A percentile compares a stretch with the other conserved stretches of the same genome.
These are phyloP conservation scores for Tachina grossa DNA, from an alignment of 2,888 invertebrate species.

Conservation along the genomic window DNA sequence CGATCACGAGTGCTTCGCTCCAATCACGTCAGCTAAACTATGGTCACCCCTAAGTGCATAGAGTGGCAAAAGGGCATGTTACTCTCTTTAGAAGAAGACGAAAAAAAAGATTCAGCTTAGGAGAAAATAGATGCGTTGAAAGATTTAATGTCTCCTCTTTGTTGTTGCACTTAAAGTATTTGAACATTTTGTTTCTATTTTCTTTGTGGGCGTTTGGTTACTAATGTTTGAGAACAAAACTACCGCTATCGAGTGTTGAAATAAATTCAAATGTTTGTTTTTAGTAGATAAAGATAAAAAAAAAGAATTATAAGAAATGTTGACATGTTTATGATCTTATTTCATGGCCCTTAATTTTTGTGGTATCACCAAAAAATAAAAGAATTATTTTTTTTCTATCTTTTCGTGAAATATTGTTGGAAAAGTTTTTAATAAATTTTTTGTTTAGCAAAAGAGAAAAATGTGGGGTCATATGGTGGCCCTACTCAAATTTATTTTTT, in stretches of 20 bases:
- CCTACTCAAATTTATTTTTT: too few relatives aligned
- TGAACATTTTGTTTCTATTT: slow-evolving; percentile 10
- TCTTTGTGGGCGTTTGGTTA: slow-evolving; percentile 41
- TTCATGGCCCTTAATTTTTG: not conserved
- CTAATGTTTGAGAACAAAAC: slow-evolving; percentile 15
- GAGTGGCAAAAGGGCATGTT: not conserved
- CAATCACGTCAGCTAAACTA: not conserved
- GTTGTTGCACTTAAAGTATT: slow-evolving; percentile 17
- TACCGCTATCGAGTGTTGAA: slow-evolving; percentile 13
- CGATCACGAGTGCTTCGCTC: not conserved
- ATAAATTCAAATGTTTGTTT: slow-evolving; percentile 40
- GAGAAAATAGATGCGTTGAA: slow-evolving; percentile 22
- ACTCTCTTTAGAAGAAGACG: not conserved
- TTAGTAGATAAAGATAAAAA: not conserved
- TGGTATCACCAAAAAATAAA: not conserved
- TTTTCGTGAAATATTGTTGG: not conserved
- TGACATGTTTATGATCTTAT: slow-evolving; percentile 41
- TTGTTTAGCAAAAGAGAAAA: not conserved
- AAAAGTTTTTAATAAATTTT: not conserved
- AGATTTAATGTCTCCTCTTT: slow-evolving; percentile 33
- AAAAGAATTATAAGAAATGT: slow-evolving; percentile 1
- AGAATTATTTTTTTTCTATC: not conserved
- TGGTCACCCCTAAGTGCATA: not conserved
- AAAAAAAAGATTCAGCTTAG: not conserved
- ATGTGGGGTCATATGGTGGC: too few relatives aligned